These are phyloP conservation scores for Aleadryas rufinucha DNA, from an alignment of 2,113 vertebrate genomes.

Conservation along the genomic window DNA sequence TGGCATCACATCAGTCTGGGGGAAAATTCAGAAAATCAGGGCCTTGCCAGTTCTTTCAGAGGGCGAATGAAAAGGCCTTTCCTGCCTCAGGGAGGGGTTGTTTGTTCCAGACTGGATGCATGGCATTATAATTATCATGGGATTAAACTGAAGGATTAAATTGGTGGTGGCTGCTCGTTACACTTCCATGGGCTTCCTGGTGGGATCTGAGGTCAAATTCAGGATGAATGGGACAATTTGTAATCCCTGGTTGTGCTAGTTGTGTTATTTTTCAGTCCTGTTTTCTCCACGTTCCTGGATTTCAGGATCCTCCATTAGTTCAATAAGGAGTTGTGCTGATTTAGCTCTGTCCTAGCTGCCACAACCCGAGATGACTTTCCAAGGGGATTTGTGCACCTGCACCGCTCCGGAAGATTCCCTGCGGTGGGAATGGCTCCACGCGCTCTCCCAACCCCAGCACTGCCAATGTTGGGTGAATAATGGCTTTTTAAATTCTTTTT, in stretches of 20 bases:
- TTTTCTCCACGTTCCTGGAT: accelerated
- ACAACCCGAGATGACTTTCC: neutral
- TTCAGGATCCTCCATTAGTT: neutral
- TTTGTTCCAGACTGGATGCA: neutral
- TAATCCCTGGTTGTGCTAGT: neutral
- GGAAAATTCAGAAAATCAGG: neutral
- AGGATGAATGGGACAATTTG: neutral
- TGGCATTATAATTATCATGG: neutral
- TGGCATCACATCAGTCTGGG: neutral
- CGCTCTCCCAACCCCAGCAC: neutral
- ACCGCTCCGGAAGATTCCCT: accelerated
- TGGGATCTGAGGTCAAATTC: neutral
- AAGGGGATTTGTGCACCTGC: neutral
- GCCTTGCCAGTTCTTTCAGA: neutral
- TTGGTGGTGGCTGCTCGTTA: neutral
- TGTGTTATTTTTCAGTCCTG: accelerated
- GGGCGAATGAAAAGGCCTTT: neutral
- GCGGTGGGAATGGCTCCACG: accelerated
- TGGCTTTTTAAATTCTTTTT: neutral
- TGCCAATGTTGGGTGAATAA: neutral
- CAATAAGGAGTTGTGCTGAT: accelerated
- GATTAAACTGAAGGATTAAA: neutral
- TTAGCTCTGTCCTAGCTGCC: neutral
- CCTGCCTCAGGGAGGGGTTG: neutral
- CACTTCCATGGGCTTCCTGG: neutral